A percentile compares a stretch with the other conserved stretches of the same genome.
Conservation (phyloP, 2,888 invertebrate species). For the Ophion slaviceki region DNA sequence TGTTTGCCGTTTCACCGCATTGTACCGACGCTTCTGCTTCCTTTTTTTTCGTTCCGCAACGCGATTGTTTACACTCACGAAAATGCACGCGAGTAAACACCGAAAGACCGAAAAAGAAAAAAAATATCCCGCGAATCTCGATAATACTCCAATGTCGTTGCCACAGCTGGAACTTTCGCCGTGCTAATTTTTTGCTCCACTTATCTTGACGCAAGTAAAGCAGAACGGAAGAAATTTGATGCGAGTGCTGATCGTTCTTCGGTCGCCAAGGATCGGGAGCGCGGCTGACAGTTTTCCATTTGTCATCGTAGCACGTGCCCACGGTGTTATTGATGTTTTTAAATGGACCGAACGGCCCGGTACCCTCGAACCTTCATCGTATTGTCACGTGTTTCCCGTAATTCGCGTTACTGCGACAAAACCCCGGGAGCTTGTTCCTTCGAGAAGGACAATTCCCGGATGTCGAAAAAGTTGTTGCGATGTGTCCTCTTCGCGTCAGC, state of each 20-base stretch:
- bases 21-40: neutral
- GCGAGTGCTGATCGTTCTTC: slow-evolving; percentile 20
- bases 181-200: neutral
- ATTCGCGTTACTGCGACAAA: neutral
- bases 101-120: neutral
- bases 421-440: neutral
- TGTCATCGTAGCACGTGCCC: slow-evolving; percentile 50
- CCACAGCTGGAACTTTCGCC: slow-evolving; percentile 25
- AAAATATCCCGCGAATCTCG: slow-evolving; percentile 7
- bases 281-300: slow-evolving; percentile 50
- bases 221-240: slow-evolving; percentile 19
- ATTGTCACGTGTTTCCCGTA: neutral
- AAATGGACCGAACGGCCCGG: slow-evolving; percentile 10
- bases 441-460: neutral
- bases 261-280: slow-evolving; percentile 19
- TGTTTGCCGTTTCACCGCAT: slow-evolving; percentile 27
- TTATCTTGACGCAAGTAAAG: neutral
- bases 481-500: neutral
- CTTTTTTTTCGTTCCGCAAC: slow-evolving; percentile 1
- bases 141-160: slow-evolving; percentile 3
- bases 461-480: neutral
- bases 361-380: slow-evolving; percentile 27
- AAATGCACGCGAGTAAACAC: slow-evolving; percentile 7
- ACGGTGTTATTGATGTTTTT: slow-evolving; percentile 1
- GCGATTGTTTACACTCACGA: slow-evolving; percentile 28